Base-by-base conservation (phyloP, 92 coral and sea anemone genomes). In the Bergia sp. region DNA sequence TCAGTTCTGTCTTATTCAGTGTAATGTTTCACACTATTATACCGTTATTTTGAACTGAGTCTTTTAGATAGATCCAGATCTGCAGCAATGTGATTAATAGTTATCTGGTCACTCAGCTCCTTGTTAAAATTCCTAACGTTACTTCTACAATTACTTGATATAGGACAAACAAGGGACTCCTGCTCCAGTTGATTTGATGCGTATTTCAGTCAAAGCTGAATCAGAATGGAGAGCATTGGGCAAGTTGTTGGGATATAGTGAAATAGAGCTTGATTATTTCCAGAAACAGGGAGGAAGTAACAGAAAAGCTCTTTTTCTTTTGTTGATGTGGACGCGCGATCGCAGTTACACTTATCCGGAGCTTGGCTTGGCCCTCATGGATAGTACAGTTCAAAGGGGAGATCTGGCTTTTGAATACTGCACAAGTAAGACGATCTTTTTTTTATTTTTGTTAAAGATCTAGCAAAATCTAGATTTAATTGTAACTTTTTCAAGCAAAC, bases 341-440 rank as follows among this genome's bases (percentile, higher is more conserved):
- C 16, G 77, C 21, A 38, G 36, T 39, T 10, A 5, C 5, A 36
- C 77, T 29, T 73, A 73, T 11, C 77, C 3, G 40, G 0, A 38
- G 44, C 77, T 73, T 36, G 77, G 77, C 16, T 4, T 73, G 77
- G 77, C 77, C 44, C 77, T 73, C 18, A 73, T 73, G 40, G 77
- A 73, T 39, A 39, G 44, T 2, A 73, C 45, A 37, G 77, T 73
- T 36, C 77, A 73, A 38, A 73, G 77, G 77, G 77, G 43, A 29
- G 77, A 73, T 38, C 77, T 73, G 42, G 44, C 44, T 36, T 36
- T 10, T 29, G 42, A 73, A 12, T 73, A 73, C 77, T 73, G 77
- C 77, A 73, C 77, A 73, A 73, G 77, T 73, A 39, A 73, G 77
- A 73, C 6, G 10, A 21, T 66, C 4, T 21, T 21, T 21, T 21